These are phyloP conservation scores for Acronicta alni DNA, from an alignment of 2,888 invertebrate genomes.

Conservation along the genomic window DNA sequence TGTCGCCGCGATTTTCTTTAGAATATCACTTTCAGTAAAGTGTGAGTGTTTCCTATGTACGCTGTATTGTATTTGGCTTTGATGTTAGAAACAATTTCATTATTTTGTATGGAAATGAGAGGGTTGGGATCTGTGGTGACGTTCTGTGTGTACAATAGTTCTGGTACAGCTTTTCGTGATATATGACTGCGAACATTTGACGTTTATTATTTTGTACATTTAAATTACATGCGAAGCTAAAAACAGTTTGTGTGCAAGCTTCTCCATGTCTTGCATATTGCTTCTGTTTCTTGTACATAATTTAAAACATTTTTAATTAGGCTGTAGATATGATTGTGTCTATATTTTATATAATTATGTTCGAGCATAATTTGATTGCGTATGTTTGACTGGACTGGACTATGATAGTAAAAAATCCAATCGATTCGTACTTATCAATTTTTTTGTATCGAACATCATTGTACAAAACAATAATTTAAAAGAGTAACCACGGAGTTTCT, in stretches of 20 bases:
- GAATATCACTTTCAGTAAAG: conserved; percentile 60
- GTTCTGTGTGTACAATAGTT: conserved; percentile 37
- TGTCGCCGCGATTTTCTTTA: conserved; percentile 65
- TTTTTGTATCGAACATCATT: too few relatives aligned
- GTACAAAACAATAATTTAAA: too few relatives aligned
- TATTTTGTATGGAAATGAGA: conserved; percentile 40
- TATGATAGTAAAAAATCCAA: too few relatives aligned
- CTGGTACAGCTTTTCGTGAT: conserved; percentile 44
- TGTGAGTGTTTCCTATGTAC: conserved; percentile 51
- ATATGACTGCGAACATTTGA: conserved; percentile 36
- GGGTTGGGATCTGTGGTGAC: conserved; percentile 13
- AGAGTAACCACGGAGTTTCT: too few relatives aligned
- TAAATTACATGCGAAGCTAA: conserved; percentile 4
- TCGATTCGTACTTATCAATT: too few relatives aligned
- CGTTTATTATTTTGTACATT: conserved; percentile 38
- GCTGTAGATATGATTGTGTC: too few relatives aligned
- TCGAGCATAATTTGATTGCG: too few relatives aligned
- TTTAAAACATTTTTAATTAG: too few relatives aligned
- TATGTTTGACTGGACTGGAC: too few relatives aligned
- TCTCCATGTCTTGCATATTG: too few relatives aligned
- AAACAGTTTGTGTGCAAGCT: neutral
- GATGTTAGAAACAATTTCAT: conserved; percentile 55
- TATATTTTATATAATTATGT: too few relatives aligned
- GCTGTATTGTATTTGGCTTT: conserved; percentile 42
- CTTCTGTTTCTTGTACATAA: too few relatives aligned